These are phyloP conservation scores for Geotrupes spiniger DNA, from an alignment of 2,888 invertebrate genomes.

Conservation along the genomic window DNA sequence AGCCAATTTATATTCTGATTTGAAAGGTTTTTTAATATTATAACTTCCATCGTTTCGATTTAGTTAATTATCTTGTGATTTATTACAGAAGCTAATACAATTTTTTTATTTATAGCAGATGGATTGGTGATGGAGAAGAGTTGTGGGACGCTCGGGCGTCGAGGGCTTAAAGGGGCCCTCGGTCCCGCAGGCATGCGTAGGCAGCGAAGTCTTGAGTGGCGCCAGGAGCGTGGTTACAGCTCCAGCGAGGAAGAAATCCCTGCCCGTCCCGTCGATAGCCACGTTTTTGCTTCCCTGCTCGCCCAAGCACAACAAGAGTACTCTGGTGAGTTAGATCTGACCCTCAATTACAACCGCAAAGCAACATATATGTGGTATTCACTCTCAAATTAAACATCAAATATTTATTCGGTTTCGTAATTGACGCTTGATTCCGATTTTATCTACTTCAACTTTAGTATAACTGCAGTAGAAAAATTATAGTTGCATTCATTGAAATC, in stretches of 20 bases:
- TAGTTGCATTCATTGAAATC: no score
- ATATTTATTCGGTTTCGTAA: no score
- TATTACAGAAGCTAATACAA: not conserved
- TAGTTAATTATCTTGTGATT: no score
- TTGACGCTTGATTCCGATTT: no score
- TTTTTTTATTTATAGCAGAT: conserved; percentile 37
- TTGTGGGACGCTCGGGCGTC: conserved; percentile 46
- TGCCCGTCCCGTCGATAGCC: conserved; percentile 52
- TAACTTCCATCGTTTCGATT: no score
- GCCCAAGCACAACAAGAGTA: conserved; percentile 59
- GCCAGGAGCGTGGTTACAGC: conserved; percentile 55
- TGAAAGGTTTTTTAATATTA: no score
- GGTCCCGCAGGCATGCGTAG: conserved; percentile 48
- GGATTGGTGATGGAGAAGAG: conserved; percentile 43
- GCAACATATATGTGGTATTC: not conserved
- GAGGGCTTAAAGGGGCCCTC: conserved; percentile 38
- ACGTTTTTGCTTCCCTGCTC: conserved; percentile 56
- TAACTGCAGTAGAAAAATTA: no score
- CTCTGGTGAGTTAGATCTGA: conserved; percentile 51
- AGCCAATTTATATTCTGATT: no score
- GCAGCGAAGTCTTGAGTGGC: conserved; percentile 59
- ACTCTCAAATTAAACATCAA: not conserved
- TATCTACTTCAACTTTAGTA: no score
- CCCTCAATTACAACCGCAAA: not conserved
- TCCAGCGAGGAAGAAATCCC: conserved; percentile 56